A percentile compares a stretch with the other conserved stretches of the same genome.
These are phyloP conservation scores for Chrysemys picta DNA, from an alignment of 2,113 vertebrate species.

Conservation along the genomic window DNA sequence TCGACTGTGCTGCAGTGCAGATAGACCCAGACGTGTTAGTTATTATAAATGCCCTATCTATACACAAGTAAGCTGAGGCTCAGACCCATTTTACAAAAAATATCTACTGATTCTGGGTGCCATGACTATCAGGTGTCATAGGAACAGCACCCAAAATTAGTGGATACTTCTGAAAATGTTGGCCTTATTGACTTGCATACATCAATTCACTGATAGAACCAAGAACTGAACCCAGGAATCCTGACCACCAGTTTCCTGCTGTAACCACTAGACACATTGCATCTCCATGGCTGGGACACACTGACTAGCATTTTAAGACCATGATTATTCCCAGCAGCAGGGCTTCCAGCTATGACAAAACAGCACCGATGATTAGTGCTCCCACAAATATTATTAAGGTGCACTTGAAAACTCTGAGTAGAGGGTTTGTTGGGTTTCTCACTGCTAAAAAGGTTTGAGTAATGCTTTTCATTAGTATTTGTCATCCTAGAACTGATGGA, in stretches of 20 bases:
- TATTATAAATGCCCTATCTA: not conserved
- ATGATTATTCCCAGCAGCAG: not conserved
- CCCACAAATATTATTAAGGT: not conserved
- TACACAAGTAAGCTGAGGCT: not conserved
- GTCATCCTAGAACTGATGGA: conserved; percentile 60
- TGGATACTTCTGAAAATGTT: not conserved
- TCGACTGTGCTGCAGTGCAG: not conserved
- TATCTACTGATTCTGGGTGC: not conserved
- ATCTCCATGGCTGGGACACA: not conserved
- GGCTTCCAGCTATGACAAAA: not conserved
- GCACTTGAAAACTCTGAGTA: not conserved
- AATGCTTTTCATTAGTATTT: conserved; percentile 31
- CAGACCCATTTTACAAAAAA: not conserved
- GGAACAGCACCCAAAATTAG: not conserved
- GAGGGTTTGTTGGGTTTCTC: not conserved
- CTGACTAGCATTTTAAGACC: not conserved
- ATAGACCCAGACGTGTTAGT: not conserved
- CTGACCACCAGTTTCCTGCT: not conserved
- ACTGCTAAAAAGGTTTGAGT: not conserved
- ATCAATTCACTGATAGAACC: not conserved
- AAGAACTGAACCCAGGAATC: not conserved
- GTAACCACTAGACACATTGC: not conserved
- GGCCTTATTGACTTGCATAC: not conserved
- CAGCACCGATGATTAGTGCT: not conserved
- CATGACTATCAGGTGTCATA: not conserved